Conservation (phyloP, 2,797 vertebrate genomes). For the Onychomys leucogaster region DNA sequence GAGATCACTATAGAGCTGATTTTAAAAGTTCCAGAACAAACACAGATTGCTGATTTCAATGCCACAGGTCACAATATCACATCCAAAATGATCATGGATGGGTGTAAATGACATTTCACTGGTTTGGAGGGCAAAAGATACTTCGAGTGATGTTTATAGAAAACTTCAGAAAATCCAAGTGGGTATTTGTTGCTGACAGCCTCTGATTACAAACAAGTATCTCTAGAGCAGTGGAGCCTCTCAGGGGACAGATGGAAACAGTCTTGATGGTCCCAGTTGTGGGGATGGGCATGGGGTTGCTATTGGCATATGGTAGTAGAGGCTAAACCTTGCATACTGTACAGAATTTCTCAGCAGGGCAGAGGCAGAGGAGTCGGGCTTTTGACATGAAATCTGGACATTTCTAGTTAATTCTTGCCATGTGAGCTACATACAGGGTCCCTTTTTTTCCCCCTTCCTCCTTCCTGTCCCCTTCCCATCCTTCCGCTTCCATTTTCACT, state of each 20-base stretch:
- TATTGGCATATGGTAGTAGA: neutral
- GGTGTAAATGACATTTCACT: neutral
- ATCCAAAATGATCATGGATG: neutral
- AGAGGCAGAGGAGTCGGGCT: neutral
- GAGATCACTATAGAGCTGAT: neutral
- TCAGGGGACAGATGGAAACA: neutral
- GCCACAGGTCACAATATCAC: neutral
- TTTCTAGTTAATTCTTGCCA: neutral
- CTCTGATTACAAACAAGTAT: neutral
- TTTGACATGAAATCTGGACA: neutral
- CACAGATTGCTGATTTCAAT: neutral
- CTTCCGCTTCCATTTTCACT: too few relatives aligned
- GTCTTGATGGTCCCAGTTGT: neutral
- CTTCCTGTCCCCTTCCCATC: fast-evolving
- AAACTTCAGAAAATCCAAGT: slow-evolving; percentile 45
- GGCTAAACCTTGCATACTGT: fast-evolving
- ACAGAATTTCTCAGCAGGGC: neutral
- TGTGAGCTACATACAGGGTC: neutral
- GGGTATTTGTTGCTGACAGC: slow-evolving; percentile 5
- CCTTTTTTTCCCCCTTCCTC: too few relatives aligned
- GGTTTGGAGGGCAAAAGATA: neutral
- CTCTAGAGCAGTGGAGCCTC: neutral
- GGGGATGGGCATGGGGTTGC: neutral
- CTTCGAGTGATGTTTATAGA: slow-evolving; percentile 1
- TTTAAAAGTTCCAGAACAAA: slow-evolving; percentile 37